Base-by-base conservation (phyloP, 2,113 vertebrate genomes). In the Morone saxatilis region DNA sequence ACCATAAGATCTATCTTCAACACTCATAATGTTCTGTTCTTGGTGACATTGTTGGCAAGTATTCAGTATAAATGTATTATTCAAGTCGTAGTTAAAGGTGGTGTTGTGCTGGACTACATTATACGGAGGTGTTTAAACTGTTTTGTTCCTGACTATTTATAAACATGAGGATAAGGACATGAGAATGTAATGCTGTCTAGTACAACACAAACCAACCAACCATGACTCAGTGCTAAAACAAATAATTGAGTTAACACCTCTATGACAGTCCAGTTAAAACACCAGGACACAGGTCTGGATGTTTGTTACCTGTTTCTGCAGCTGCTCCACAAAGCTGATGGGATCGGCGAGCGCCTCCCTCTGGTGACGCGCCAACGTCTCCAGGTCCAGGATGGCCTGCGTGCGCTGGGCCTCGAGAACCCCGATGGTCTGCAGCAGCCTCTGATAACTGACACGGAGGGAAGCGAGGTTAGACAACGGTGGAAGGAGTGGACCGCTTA, bases 401-500 rank as follows among this genome's bases (percentile, higher is more conserved):
- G 97, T 97, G 70, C 98, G 97, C 88, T 99, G 98, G 90, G 98
- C 98, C 95, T 99, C 98, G 5, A 99, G 96, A 48, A 99, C 98
- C 47, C 97, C 96, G 86, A 99, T 98, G 86, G 98, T 99, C 96
- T 99, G 98, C 93, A 99, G 96, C 88, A 99, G 96, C 94, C 98
- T 97, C 97, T 99, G 98, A 94, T 99, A 99, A 96, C 98, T 99
- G 96, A 92, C 88, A 94, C 62, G 66, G 16, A 80, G 76, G 75
- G 89, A 91, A 90, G 94, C 77, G 92, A 92, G 93, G 90, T 84
- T 92, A 95, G 94, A 94, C 88, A 92, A 38, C 68, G 51, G 59
- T 25, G 19, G 36, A 22, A 66, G 43, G 65, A 45, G 56, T n/a
- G 40, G 43, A 83, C 75, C 6, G 66, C 53, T 79, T 87, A 78